Evolutionary conservation across 2,797 vertebrate genomes (phyloP), one percentile per base, ranked within the genome.

Genomic region (Alca torda): DNA sequence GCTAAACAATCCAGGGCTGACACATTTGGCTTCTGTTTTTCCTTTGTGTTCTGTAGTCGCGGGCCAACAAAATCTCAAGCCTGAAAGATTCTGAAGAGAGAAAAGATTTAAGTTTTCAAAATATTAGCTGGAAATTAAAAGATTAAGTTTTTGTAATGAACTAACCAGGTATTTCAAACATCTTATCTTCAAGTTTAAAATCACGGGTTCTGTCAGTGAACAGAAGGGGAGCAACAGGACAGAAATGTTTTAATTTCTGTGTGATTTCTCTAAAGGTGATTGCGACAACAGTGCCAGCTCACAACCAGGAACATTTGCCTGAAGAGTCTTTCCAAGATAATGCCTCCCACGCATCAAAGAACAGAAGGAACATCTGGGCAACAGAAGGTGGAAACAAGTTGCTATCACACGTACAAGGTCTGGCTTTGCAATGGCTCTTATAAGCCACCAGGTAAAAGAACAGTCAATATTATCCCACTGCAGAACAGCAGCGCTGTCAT

Each of bases 91-190:
- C 76, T 89, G 65, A 87, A 85, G 33, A 85, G 14, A 96, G 15
- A 89, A 83, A 93, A 91, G 35, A 28, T 56, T 56, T 43, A 76
- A 54, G n/a, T 81, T 92, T 83, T 43, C 41, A 80, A 65, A 83
- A 73, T 4, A 84, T 11, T 65, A 61, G 6, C 45, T 72, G 85
- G 48, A 73, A 91, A 90, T 56, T 0, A 30, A 65, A 67, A 65
- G 23, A 67, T 48, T 41, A 63, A 5, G 5, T 19, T 84, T 83
- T 39, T 61, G 21, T 41, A 80, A 70, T 56, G 20, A 89, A 79
- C 18, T 57, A 72, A 84, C 31, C 41, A 37, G 39, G 12, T 61
- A 65, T 65, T 88, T 86, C 30, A 93, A 77, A 37, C 28, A 68
- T 35, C 33, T 77, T 41, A 6, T 51, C 31, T 85, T 80, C 73